Conservation (phyloP, 2,888 invertebrate genomes). For the Dioctria rufipes region DNA sequence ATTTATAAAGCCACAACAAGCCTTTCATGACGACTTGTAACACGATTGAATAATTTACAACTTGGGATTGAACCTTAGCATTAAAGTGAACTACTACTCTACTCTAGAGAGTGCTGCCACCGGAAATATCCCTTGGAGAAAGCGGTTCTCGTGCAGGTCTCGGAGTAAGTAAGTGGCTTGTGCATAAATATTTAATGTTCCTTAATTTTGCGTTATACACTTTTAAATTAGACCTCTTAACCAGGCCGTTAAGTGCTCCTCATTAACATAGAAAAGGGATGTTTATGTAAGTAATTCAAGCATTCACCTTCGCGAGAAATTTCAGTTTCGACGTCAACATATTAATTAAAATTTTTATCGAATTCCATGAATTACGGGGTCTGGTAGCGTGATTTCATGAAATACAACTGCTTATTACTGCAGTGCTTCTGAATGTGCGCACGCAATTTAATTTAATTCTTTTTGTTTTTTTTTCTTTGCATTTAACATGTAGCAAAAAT, state of each 20-base stretch:
- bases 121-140: slow-evolving; percentile 14
- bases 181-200: slow-evolving; percentile 36
- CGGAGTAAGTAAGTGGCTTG: neutral
- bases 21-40: slow-evolving; percentile 1
- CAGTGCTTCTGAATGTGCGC: slow-evolving; percentile 18
- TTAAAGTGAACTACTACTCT: neutral
- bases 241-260: slow-evolving; percentile 31
- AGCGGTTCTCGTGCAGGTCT: neutral
- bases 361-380: slow-evolving; percentile 44
- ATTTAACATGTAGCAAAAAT: neutral
- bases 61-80: slow-evolving; percentile 20
- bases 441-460: slow-evolving; percentile 46
- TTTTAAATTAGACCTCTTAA: slow-evolving; percentile 23
- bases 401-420: slow-evolving; percentile 33
- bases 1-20: neutral
- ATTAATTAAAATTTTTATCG: slow-evolving; percentile 51
- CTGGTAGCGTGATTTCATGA: slow-evolving; percentile 40
- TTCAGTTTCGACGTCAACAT: neutral
- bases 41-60: slow-evolving; percentile 33
- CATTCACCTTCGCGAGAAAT: slow-evolving; percentile 4
- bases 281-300: slow-evolving; percentile 33
- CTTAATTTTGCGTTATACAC: slow-evolving; percentile 10
- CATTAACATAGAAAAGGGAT: slow-evolving; percentile 42
- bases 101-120: neutral
- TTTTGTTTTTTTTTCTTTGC: neutral